Base-by-base conservation (phyloP, 2,113 vertebrate genomes). In the Rhinolophus ferrumequinum region DNA sequence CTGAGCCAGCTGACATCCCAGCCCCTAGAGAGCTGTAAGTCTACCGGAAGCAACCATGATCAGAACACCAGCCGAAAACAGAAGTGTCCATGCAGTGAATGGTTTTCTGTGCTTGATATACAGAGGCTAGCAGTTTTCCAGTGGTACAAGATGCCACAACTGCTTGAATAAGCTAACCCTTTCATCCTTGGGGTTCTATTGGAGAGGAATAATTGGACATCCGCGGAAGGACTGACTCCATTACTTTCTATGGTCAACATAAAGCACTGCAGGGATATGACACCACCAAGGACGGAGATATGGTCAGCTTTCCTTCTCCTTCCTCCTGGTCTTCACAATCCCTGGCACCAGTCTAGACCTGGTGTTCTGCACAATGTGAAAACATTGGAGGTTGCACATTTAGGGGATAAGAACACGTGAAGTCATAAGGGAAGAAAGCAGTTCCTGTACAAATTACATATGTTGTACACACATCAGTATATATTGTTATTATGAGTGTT, bases 1-100 rank as follows among this genome's bases (percentile, higher is more conserved):
- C 24, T 3, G 21, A 2, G 0, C 0, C 41, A 33, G 18, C 13
- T 64, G 16, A 62, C 6, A 1, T n/a, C 47, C 50, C 70, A 56
- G 24, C 26, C 58, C 60, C 33, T 18, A 33, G 22, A 73, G 41
- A 67, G 33, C 64, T 79, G 15, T 11, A 58, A 3, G 18, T 64
- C 35, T 80, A 24, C 35, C 6, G 41, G 35, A 76, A 62, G 50
- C 38, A 4, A 24, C 70, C 28, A 1, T 0, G 21, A 28, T 28
- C 30, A 24, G 35, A 73, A 69, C 15, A 13, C 14, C 58, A 18
- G 58, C 62, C 62, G 81, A 50, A 69, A 73, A 24, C 13, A 30
- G 24, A 41, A 6, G 33, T 14, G 2, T 11, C 5, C 13, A 3
- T 0, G 0, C 3, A 0, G 6, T 0, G 6, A 69, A 12, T 14